A percentile compares a stretch with the other conserved stretches of the same genome.
phyloP scores from a whole-genome alignment of 1,140 invertebrate species.

The Mycetomoellerius zeteki region DNA sequence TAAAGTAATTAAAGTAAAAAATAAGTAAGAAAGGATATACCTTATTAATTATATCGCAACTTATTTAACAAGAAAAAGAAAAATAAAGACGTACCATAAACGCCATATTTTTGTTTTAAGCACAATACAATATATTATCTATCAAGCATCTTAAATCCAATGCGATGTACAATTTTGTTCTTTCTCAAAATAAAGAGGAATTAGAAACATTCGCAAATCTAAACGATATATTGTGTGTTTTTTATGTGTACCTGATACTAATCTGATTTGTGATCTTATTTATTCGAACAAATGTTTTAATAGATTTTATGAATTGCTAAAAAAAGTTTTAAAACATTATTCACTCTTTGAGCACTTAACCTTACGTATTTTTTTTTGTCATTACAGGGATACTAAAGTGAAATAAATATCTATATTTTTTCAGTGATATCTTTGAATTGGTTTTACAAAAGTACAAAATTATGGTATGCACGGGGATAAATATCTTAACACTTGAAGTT shows the following conservation, averaged over 20 bases:
- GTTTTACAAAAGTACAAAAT: no score
- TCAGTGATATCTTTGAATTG: no score
- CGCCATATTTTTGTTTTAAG: constrained; percentile 18
- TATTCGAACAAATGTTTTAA: background rate
- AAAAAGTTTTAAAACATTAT: background rate
- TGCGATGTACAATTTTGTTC: constrained; percentile 51
- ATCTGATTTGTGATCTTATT: background rate
- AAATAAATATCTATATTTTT: no score
- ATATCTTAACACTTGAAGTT: no score
- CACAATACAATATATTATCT: constrained; percentile 4
- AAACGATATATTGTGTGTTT: background rate
- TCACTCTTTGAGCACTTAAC: background rate
- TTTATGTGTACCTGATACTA: background rate
- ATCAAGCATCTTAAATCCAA: background rate
- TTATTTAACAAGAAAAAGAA: background rate
- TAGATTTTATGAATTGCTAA: background rate
- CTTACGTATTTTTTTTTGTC: no score
- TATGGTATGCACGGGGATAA: no score
- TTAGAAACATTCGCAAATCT: background rate
- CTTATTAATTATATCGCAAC: background rate
- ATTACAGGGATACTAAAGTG: no score
- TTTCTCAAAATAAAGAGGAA: constrained; percentile 38
- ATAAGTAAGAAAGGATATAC: constrained; percentile 11
- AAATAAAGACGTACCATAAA: background rate
- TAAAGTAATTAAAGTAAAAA: constrained; percentile 17